Evolutionary conservation across 2,113 vertebrate species (phyloP), one percentile per base, ranked within the genome.

Genomic region (Pelecanoides urinatrix): DNA sequence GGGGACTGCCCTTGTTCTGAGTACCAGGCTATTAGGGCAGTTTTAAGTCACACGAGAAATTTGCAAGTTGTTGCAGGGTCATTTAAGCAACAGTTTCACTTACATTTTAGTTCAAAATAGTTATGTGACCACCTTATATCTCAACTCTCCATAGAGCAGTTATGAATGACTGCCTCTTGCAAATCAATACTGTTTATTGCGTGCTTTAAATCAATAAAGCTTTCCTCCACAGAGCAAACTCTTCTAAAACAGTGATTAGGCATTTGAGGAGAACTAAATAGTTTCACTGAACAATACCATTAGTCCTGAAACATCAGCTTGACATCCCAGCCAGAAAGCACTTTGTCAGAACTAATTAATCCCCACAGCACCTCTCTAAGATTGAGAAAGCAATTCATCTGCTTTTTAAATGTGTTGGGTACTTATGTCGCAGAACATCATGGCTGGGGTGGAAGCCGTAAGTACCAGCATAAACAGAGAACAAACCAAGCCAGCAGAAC

Each of bases 341-440:
- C 88, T 97, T 96, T 79, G 83, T 96, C 90, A 97, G 86, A 94
- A 93, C 67, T 93, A 97, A 95, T 96, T 96, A 96, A 95, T 96
- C 96, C 92, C 92, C 91, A 93, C 88, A 88, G 95, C 75, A 92
- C 72, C 95, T 92, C 78, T 47, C 2, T 30, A 70, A 93, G 67
- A 95, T 22, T 59, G 72, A 86, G 78, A 92, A 88, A 62, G 58
- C 88, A 95, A 96, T 94, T 96, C 50, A 94, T 97, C 92, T 86
- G 78, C 59, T 90, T 94, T 92, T 86, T 20, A 93, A 90, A 92
- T 70, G 67, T 71, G 78, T 82, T 86, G 78, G 92, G 88, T 94
- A 93, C 61, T 96, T 90, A 65, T n/a, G 72, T 47, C 83, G 78
- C 63, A 90, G 77, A 97, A 91, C 79, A 70, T 83, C 1, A 4